These are phyloP conservation scores for Netta rufina DNA, from an alignment of 2,797 vertebrate genomes.

Conservation along the genomic window DNA sequence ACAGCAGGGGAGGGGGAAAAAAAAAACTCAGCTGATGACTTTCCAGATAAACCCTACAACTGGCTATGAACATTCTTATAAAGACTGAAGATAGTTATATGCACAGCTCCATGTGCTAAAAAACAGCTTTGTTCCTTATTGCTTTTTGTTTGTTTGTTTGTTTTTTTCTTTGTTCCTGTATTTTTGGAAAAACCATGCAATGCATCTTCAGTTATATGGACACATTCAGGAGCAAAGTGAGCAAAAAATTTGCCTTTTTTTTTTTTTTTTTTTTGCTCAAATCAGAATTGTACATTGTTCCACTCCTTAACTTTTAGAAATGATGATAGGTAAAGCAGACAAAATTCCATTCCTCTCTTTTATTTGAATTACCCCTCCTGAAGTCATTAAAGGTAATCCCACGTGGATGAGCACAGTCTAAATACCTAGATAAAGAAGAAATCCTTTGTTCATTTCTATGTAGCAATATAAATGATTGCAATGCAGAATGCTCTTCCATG, in stretches of 20 bases:
- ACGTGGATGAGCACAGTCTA: neutral
- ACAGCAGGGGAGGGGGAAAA: fast-evolving
- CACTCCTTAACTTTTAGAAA: neutral
- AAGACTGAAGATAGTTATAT: neutral
- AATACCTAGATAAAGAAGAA: neutral
- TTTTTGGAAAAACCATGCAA: neutral
- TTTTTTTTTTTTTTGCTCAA: neutral
- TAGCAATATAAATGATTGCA: neutral
- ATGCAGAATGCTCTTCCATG: neutral
- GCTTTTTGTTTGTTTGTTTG: neutral
- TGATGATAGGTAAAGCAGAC: neutral
- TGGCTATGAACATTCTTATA: neutral
- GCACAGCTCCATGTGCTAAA: neutral
- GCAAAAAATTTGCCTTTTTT: neutral
- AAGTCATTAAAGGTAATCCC: neutral
- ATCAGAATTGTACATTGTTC: neutral
- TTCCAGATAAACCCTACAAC: neutral
- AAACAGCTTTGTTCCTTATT: neutral
- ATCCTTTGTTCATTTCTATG: neutral
- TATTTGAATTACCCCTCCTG: neutral
- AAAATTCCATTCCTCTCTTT: neutral
- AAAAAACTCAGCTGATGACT: neutral
- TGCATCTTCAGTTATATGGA: neutral
- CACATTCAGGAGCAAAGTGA: neutral
- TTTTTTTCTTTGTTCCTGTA: neutral